Percentiles rank a stretch among this genome's conserved stretches.
These are phyloP conservation scores for Iphiclides podalirius DNA, from an alignment of 2,888 invertebrate genomes.

Conservation along the genomic window DNA sequence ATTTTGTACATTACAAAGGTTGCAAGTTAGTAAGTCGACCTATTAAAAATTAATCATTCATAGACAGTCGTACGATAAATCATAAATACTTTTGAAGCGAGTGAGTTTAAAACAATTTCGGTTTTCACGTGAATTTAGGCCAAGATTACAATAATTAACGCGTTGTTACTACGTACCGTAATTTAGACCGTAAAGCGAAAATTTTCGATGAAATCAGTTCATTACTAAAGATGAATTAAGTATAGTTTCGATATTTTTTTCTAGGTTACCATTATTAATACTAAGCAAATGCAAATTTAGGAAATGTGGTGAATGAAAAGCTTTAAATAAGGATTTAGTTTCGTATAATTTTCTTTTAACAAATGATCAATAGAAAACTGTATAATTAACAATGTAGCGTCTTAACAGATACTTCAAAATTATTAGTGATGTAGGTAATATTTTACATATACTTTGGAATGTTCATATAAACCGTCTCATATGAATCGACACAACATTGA, in stretches of 20 bases:
- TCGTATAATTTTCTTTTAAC: constrained; percentile 81
- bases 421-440: constrained; percentile 79
- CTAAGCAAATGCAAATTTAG: constrained; percentile 6
- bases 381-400: constrained; percentile 80
- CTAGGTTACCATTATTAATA: too few relatives aligned
- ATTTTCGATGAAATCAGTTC: constrained; percentile 23
- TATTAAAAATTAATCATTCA: too few relatives aligned
- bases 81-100: too few relatives aligned
- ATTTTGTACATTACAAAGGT: too few relatives aligned
- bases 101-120: constrained; percentile 33
- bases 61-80: too few relatives aligned
- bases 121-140: constrained; percentile 56
- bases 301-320: constrained; percentile 48
- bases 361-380: constrained; percentile 81
- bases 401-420: constrained; percentile 79
- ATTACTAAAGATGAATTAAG: constrained; percentile 21
- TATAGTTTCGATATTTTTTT: not conserved
- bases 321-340: constrained; percentile 73
- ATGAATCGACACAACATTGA: constrained; percentile 59
- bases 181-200: not conserved
- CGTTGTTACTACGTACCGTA: constrained; percentile 5
- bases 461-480: constrained; percentile 76
- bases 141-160: constrained; percentile 65
- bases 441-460: constrained; percentile 80
- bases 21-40: too few relatives aligned